A percentile compares a stretch with the other conserved stretches of the same genome.
Conservation (phyloP, 2,888 invertebrate genomes). For the Pterobdella sp. region DNA sequence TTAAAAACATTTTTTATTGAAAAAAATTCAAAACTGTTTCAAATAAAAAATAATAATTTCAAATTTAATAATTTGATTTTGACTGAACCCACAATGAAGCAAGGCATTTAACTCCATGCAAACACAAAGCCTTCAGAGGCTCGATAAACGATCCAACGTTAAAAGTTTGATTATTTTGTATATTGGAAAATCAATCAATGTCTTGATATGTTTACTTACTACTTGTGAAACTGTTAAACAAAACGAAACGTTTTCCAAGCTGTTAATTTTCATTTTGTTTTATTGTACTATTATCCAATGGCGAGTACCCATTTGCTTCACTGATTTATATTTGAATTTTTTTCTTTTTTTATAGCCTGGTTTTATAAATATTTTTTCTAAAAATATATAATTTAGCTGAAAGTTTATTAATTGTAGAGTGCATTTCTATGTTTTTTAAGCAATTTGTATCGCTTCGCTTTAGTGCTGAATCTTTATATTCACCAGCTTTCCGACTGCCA, state of each 20-base stretch:
- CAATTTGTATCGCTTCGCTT: not conserved
- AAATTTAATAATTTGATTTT: no score
- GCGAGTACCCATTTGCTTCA: no score
- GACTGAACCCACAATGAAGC: no score
- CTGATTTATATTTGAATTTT: not conserved
- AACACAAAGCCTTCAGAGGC: no score
- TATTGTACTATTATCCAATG: no score
- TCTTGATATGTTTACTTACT: not conserved
- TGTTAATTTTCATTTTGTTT: not conserved
- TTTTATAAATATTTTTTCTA: not conserved
- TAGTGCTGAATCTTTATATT: no score
- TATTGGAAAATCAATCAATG: not conserved
- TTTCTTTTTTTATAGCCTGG: not conserved
- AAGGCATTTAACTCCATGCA: no score
- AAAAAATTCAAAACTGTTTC: no score
- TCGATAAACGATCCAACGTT: not conserved
- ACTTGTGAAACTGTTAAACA: not conserved
- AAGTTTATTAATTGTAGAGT: not conserved
- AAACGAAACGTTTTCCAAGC: not conserved
- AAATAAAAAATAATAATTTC: no score
- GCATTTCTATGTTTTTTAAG: not conserved
- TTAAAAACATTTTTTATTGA: no score
- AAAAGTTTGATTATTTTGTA: constrained; percentile 8
- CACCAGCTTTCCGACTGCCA: no score
- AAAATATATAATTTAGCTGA: not conserved